These are phyloP conservation scores for Bombus sibiricus DNA, from an alignment of 1,140 invertebrate species.

Conservation along the genomic window DNA sequence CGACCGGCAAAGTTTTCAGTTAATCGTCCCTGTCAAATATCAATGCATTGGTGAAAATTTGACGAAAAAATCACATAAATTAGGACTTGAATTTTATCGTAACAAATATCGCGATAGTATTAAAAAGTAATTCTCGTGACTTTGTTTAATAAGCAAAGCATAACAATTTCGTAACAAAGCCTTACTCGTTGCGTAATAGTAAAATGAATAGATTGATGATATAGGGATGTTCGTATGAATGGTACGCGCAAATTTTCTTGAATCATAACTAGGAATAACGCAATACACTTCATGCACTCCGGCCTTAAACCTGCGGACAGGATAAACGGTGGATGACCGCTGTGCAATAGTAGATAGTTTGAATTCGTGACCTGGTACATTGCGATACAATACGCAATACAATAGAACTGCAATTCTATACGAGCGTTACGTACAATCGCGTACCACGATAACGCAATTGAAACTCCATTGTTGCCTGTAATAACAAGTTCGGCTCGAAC, in stretches of 20 bases:
- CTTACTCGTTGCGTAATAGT: background rate
- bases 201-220: background rate
- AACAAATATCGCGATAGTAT: background rate
- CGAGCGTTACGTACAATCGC: conserved; percentile 29
- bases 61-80: background rate
- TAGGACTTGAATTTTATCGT: background rate
- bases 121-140: background rate
- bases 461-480: conserved; percentile 44
- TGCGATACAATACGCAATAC: conserved; percentile 45
- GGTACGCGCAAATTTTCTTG: background rate
- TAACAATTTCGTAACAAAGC: background rate
- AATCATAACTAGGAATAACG: background rate
- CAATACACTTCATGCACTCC: background rate
- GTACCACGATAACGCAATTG: conserved; percentile 30
- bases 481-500: conserved; percentile 22
- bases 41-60: background rate
- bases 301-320: background rate
- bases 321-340: conserved; percentile 15
- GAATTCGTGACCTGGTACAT: conserved; percentile 27
- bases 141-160: background rate
- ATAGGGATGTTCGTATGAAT: background rate
- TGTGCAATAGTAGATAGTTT: conserved; percentile 23
- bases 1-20: background rate
- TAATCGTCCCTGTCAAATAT: background rate
- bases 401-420: conserved; percentile 54